Evolutionary conservation across 2,888 invertebrate species (phyloP).

Genomic region (Erebia palarica): DNA sequence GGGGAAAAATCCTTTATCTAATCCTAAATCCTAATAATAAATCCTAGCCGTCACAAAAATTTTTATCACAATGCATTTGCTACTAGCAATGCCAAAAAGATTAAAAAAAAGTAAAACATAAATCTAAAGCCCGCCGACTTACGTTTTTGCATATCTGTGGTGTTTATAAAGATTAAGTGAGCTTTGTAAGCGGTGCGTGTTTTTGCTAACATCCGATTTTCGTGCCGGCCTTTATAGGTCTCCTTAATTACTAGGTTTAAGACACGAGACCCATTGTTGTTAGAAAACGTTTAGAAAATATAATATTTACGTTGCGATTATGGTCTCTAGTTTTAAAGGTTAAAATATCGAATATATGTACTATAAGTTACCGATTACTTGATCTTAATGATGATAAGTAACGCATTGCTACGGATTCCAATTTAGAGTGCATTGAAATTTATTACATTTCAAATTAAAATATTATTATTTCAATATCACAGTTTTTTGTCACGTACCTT

Average conservation of each 20-base stretch:
- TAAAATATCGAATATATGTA: too few relatives aligned
- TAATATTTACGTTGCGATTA: neutral
- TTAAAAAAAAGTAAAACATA: neutral
- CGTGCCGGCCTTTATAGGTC: constrained; percentile 34
- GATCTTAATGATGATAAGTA: too few relatives aligned
- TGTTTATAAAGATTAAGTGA: constrained; percentile 46
- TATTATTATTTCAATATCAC: too few relatives aligned
- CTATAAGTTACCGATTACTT: too few relatives aligned
- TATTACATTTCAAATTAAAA: too few relatives aligned
- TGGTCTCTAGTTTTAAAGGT: neutral
- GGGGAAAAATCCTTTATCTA: too few relatives aligned
- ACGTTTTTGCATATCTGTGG: constrained; percentile 49
- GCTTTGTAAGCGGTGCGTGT: constrained; percentile 41
- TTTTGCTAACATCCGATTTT: constrained; percentile 41
- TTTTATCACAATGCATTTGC: neutral
- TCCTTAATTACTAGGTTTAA: constrained; percentile 15
- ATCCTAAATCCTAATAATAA: too few relatives aligned
- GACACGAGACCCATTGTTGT: constrained; percentile 18
- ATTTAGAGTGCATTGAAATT: too few relatives aligned
- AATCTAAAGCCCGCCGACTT: neutral
- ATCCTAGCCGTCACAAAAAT: neutral
- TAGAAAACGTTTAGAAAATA: constrained; percentile 3
- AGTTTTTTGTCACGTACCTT: too few relatives aligned
- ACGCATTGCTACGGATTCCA: too few relatives aligned
- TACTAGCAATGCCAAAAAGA: neutral